phyloP scores from a whole-genome alignment of 2,888 invertebrate species.

The Thelaira solivaga region DNA sequence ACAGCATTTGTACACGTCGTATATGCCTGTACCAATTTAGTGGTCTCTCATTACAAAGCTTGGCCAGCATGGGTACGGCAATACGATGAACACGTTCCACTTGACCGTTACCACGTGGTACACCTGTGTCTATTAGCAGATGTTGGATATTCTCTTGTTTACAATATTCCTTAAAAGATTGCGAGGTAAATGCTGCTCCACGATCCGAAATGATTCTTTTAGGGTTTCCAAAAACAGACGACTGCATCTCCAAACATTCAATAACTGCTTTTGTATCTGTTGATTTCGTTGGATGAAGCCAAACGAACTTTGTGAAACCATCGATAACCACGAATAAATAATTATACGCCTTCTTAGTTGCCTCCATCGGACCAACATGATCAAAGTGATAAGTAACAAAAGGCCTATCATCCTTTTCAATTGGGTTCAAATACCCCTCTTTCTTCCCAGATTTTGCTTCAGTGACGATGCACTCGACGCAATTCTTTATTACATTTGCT shows the following conservation, averaged over 20 bases:
- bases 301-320: slow-evolving; percentile 39
- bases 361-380: slow-evolving; percentile 32
- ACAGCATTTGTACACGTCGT: neutral
- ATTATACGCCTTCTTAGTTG: slow-evolving; percentile 9
- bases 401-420: slow-evolving; percentile 2
- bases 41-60: slow-evolving; percentile 69
- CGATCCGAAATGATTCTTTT: slow-evolving; percentile 6
- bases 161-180: slow-evolving; percentile 37
- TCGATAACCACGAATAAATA: slow-evolving; percentile 21
- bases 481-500: neutral
- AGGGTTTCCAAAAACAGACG: slow-evolving; percentile 22
- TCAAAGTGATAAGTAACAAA: slow-evolving; percentile 20
- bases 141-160: slow-evolving; percentile 24
- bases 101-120: slow-evolving; percentile 58
- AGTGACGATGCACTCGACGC: slow-evolving; percentile 30
- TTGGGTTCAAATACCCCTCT: slow-evolving; percentile 16
- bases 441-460: slow-evolving; percentile 14
- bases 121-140: slow-evolving; percentile 36
- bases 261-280: slow-evolving; percentile 25
- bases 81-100: slow-evolving; percentile 60
- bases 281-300: slow-evolving; percentile 48
- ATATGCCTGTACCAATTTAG: slow-evolving; percentile 64
- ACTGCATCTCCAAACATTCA: slow-evolving; percentile 10
- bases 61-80: slow-evolving; percentile 69
- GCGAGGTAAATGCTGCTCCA: slow-evolving; percentile 46